A percentile compares a stretch with the other conserved stretches of the same genome.
phyloP scores from a whole-genome alignment of 2,113 vertebrate species.

The Notothenia rossii region DNA sequence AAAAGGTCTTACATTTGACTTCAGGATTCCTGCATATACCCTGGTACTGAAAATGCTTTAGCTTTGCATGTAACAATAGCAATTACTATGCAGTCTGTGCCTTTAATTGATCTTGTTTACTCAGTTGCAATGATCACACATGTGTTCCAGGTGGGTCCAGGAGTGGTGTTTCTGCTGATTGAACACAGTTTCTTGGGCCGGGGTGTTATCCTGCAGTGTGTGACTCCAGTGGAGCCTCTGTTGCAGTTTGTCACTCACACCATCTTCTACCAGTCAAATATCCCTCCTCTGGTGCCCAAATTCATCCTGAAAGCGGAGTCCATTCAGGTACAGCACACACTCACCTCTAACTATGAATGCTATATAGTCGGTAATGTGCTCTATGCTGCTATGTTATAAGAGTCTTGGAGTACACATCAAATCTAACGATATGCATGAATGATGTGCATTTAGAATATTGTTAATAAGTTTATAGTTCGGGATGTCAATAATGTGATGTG shows the following conservation, averaged over 20 bases:
- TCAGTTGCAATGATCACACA: not conserved
- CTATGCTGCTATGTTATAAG: no score
- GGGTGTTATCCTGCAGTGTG: slow-evolving; percentile 85
- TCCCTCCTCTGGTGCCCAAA: slow-evolving; percentile 84
- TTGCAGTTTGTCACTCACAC: slow-evolving; percentile 87
- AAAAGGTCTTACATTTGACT: no score
- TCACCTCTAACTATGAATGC: not conserved
- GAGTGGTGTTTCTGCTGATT: slow-evolving; percentile 85
- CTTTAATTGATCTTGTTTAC: not conserved
- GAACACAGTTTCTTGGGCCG: slow-evolving; percentile 83
- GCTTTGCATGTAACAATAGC: not conserved
- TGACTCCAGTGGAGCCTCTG: slow-evolving; percentile 88
- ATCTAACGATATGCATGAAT: not conserved
- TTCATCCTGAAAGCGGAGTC: slow-evolving; percentile 86
- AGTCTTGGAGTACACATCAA: not conserved
- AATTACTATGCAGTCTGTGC: not conserved
- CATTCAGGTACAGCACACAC: slow-evolving; percentile 81
- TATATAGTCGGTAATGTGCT: not conserved
- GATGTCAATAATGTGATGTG: slow-evolving; percentile 1
- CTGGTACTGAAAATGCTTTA: not conserved
- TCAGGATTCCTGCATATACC: no score
- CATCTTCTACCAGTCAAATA: slow-evolving; percentile 85
- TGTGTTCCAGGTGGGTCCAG: slow-evolving; percentile 85
- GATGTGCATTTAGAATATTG: not conserved
- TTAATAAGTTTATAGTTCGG: not conserved